Evolutionary conservation across 2,888 invertebrate species (phyloP), one percentile per base, ranked within the genome.

Genomic region (Magallana nippona): DNA sequence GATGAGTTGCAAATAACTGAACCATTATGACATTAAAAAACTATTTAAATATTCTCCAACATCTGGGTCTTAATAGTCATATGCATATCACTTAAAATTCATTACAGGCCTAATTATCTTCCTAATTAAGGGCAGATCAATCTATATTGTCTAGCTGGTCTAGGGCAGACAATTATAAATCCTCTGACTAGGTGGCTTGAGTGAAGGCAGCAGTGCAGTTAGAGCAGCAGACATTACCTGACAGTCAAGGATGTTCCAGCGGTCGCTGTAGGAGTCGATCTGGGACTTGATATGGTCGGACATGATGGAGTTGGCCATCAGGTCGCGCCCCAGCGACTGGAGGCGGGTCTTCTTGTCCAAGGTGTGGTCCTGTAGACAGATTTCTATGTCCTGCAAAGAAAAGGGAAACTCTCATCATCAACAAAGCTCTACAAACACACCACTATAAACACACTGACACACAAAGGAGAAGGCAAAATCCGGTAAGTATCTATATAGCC

Each of bases 301-400:
- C 90, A 94, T 89, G 90, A 97, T 96, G 93, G 96, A 96, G 90
- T 96, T 96, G 88, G 96, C 96, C 83, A 96, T 95, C 84, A 98
- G 95, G 94, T 96, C 96, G 84, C 96, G 95, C 32, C 96, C 97
- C 88, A 97, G 96, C 92, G 96, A 96, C 93, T 96, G 96, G 90
- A 97, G 96, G 92, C 96, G 96, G 78, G 96, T 95, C 89, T 96
- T 95, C 84, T 97, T 96, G 89, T 96, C 96, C 89, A 96, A 96
- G 78, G 96, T 96, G 94, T 96, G 97, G 93, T 96, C 96, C 83
- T 96, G 96, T 84, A 97, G 94, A 92, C 96, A 97, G 94, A 96
- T 97, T 94, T 98, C 98, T 90, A 98, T 95, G 93, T 97, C 97
- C 97, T 97, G 90, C 89, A 55, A 19, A 55, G 15, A 22, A n/a